Base-by-base conservation (phyloP, 1,140 invertebrate genomes). In the Plutomurus gul region DNA sequence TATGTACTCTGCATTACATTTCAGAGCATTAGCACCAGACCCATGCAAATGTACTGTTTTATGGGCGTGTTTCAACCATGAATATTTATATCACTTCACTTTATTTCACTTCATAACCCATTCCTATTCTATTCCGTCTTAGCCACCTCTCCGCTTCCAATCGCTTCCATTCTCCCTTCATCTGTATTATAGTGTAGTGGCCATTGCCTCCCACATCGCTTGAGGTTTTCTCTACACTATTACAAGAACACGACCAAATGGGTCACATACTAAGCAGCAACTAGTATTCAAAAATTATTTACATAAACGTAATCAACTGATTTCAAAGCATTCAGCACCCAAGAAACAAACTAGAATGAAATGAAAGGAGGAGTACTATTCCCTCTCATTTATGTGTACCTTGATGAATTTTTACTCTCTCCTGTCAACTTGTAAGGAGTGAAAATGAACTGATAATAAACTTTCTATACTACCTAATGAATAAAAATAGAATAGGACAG, bases 61-160 rank as follows among this genome's bases (percentile, higher is more conserved):
- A 65, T 65, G 56, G 56, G 56, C 36, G 56, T 65, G 56, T 65
- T 33, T 65, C 27, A 33, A 65, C 30, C 27, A 65, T 65, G 56
- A 65, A 65, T 33, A 65, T 65, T 65, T 65, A 65, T 65, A 65
- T 65, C 56, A 65, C 27, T 65, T 65, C 25, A 16, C 46, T 49
- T 49, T 49, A 49, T 49, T 49, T 33, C 51, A 30, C 56, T 13
- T 43, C 11, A 10, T n/a, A 65, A 30, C 18, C 18, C 56, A 65
- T 65, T 33, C 56, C 36, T 65, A n/a, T 65, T 1, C 25, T 65
- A 33, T 65, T 30, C 27, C 20, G 10, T 51, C 11, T 51, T 51
- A 51, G 25, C 25, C 25, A 18, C 13, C 47, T 47, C 13, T 1
- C 3, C n/a, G 20, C n/a, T 20, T 51, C 18, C n/a, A n/a, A n/a